Base-by-base conservation (phyloP, 2,797 vertebrate genomes). In the Spinibarbus caldwelli region DNA sequence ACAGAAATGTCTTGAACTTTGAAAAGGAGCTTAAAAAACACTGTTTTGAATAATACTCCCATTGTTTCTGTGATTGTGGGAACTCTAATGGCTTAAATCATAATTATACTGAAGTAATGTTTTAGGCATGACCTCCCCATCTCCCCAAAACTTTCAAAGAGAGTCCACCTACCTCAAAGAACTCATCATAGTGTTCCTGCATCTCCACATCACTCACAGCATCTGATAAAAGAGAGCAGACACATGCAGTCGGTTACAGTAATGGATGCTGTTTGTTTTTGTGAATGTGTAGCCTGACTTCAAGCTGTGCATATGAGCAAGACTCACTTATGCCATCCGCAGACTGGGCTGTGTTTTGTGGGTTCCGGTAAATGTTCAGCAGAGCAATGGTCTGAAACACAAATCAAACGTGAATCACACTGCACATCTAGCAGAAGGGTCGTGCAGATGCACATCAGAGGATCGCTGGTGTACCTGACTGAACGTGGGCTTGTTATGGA, bases 131-230 rank as follows among this genome's bases (percentile, higher is more conserved):
- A 31, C 15, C 64, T 52, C 5, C 26, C 57, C 71, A 36, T 19
- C n/a, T 43, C 36, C 14, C 12, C 52, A 49, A 10, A 8, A 49
- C 41, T 64, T 8, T n/a, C 4, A 38, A 10, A 71, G 11, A 45
- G 2, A 34, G 6, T 5, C 6, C 21, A 79, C 94, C 91, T 85
- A 98, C 98, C 97, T 99, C 98, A 81, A 99, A 99, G 92, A 99
- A 99, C 87, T 99, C 97, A 34, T 99, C 98, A 1, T 99, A 99
- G 92, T 99, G 98, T 91, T 99, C 98, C 92, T 99, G 98, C 98
- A 99, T 99, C 95, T 99, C 98, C 87, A 99, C 98, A 90, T 99
- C 98, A 4, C 98, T 99, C 90, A 99, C 98, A 1, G 98, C 97
- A 92, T 97, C 98, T 99, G 89, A n/a, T 36, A 0, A 49, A 31